Conservation (phyloP, 2,797 vertebrate species). For the Acanthis flammea region DNA sequence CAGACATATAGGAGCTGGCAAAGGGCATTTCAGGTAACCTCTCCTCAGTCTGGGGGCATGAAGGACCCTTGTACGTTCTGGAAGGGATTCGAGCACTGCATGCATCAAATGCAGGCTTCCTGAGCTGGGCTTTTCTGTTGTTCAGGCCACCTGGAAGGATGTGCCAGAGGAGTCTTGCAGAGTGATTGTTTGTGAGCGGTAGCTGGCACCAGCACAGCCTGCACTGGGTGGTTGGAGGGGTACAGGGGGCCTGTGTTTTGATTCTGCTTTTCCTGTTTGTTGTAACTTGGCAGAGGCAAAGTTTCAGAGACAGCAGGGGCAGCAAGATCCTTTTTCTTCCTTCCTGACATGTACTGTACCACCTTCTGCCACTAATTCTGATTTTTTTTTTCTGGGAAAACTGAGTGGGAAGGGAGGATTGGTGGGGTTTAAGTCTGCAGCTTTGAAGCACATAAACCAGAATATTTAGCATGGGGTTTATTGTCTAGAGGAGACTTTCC, state of each 20-base stretch:
- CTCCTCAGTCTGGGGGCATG: not conserved
- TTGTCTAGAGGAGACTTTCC: not conserved
- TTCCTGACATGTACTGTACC: not conserved
- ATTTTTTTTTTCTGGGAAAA: not conserved
- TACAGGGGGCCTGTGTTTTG: conserved; percentile 7
- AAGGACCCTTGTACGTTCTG: conserved; percentile 1
- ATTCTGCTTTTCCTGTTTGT: conserved; percentile 52
- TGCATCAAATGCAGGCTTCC: not conserved
- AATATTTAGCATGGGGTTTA: not conserved
- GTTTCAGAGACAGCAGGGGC: conserved; percentile 1
- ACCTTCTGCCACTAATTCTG: not conserved
- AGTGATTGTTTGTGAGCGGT: not conserved
- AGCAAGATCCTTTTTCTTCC: not conserved
- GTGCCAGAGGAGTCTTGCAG: not conserved
- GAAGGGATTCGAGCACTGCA: not conserved
- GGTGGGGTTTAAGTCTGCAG: not conserved
- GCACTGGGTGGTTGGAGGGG: not conserved
- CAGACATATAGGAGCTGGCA: not conserved
- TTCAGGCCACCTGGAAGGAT: conserved; percentile 47
- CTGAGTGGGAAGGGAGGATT: not conserved
- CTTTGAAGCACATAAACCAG: not conserved
- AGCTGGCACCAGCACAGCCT: conserved; percentile 3
- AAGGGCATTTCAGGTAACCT: not conserved
- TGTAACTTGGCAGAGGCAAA: conserved; percentile 12
- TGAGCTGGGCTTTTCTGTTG: not conserved